Conservation (phyloP, 2,888 invertebrate genomes). For the Hydriomena furcata region DNA sequence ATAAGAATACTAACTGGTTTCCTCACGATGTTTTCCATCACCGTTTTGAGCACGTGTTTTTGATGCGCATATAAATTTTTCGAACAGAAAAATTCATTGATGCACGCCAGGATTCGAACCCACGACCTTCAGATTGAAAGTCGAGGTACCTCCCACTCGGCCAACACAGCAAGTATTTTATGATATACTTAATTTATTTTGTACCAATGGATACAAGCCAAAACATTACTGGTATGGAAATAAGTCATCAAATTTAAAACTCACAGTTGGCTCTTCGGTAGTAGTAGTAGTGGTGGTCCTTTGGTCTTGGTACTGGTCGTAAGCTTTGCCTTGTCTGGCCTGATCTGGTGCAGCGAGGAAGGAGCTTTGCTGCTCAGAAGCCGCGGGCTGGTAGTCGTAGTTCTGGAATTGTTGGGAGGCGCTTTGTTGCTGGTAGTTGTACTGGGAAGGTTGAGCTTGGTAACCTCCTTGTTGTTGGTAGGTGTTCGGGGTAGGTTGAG, state of each 20-base stretch:
- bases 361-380: conserved; percentile 34
- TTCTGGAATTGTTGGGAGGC: conserved; percentile 16
- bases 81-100: no score
- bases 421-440: conserved; percentile 16
- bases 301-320: conserved; percentile 19
- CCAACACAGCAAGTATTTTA: no score
- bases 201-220: neutral
- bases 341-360: conserved; percentile 35
- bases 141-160: no score
- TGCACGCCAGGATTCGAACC: no score
- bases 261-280: conserved; percentile 68
- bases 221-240: no score
- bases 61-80: no score
- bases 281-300: conserved; percentile 32
- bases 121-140: no score
- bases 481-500: conserved; percentile 29
- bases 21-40: no score
- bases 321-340: conserved; percentile 49
- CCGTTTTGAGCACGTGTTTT: no score
- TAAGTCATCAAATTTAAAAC: conserved; percentile 32
- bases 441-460: conserved; percentile 34
- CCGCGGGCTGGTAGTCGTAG: conserved; percentile 34
- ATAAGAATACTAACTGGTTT: no score
- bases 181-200: no score
- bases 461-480: conserved; percentile 24